Base-by-base conservation (phyloP, 1,140 invertebrate species). In the Lasaia peninsularis region DNA sequence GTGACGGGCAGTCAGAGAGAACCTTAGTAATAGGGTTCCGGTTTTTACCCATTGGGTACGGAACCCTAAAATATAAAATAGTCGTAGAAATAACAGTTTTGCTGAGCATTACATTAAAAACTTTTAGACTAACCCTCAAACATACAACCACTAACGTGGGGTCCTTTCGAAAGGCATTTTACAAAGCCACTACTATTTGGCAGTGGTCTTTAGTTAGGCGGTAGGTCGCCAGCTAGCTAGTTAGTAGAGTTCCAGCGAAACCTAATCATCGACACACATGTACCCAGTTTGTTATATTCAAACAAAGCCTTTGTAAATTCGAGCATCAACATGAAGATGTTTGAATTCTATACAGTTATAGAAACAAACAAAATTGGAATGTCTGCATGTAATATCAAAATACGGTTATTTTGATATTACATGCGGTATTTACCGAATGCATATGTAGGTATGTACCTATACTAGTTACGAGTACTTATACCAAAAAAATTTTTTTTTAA, bases 151-250 rank as follows among this genome's bases (percentile, higher is more conserved):
- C 35, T 40, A 40, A 44, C 18, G 40, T 44, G 9, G 40, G 9
- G 40, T 44, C 40, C 40, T 44, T 18, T 11, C 40, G 16, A 44
- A 44, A 44, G 40, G 40, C 16, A 44, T 44, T 44, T 44, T 20
- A 40, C 37, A 44, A 44, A 44, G 37, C 37, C 37, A 10, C 37
- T 40, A 9, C 37, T 40, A 40, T 40, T 40, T 40, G 35, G 35
- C 35, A 40, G 35, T 40, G 35, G 35, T 40, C 35, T 40, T 40
- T 40, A 40, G 35, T 40, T 35, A 35, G 34, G 6, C 16, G 16
- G 35, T 40, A 18, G 14, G 35, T 40, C 35, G 6, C 9, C 34
- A 40, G 6, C 35, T 40, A 40, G 6, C 35, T 40, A 40, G 35
- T 40, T 40, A 40, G 6, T 5, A n/a, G 4, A 40, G 35, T 40